A percentile compares a stretch with the other conserved stretches of the same genome.
These are phyloP conservation scores for Perognathus longimembris DNA, from an alignment of 2,113 vertebrate genomes.

Conservation along the genomic window DNA sequence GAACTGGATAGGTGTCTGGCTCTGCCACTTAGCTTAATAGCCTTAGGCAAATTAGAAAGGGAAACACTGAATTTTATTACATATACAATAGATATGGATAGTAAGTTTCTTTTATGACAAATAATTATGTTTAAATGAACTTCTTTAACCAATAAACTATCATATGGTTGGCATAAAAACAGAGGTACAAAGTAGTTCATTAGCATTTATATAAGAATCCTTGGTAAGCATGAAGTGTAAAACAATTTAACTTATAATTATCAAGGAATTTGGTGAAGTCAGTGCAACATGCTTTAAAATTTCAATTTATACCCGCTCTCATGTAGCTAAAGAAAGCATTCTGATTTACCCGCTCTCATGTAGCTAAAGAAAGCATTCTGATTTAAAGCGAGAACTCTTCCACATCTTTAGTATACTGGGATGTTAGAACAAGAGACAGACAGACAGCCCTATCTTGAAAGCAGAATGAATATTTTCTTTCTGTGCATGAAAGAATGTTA, in stretches of 20 bases:
- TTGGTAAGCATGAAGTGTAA: neutral
- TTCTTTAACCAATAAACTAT: conserved; percentile 44
- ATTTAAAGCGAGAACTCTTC: neutral
- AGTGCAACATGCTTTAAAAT: conserved; percentile 24
- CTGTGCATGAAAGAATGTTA: neutral
- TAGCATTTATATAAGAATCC: neutral
- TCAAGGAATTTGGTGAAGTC: conserved; percentile 12
- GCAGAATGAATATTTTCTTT: neutral
- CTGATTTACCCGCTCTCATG: neutral
- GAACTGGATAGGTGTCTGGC: neutral
- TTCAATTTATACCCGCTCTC: neutral
- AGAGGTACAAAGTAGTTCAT: conserved; percentile 33
- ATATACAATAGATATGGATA: conserved; percentile 19
- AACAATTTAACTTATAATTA: conserved; percentile 44
- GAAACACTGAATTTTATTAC: conserved; percentile 50
- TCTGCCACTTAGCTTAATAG: neutral
- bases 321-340: conserved; percentile 4
- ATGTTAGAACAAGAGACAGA: neutral
- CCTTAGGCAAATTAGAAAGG: conserved; percentile 7
- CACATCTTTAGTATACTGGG: neutral
- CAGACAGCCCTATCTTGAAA: neutral
- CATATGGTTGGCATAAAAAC: conserved; percentile 21
- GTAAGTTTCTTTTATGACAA: conserved; percentile 38
- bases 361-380: conserved; percentile 1
- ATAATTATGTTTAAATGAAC: conserved; percentile 29